Evolutionary conservation across 2,113 vertebrate genomes (phyloP).

Genomic region (Takifugu bimaculatus): DNA sequence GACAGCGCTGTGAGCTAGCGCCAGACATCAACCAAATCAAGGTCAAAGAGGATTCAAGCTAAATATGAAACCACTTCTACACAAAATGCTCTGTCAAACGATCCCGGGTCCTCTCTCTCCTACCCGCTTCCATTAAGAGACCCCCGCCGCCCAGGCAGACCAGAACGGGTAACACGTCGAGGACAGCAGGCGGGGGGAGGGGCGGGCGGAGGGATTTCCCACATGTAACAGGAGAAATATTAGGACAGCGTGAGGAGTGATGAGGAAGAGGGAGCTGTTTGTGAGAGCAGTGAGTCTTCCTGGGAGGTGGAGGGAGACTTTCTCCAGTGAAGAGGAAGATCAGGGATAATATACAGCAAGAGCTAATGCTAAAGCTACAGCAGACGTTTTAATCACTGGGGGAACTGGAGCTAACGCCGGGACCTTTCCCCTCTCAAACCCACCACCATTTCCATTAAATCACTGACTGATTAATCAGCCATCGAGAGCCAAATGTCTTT

Average conservation of each 20-base stretch:
- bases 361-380: no score
- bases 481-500: no score
- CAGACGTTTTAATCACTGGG: no score
- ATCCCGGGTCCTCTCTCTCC: slow-evolving; percentile 16
- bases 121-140: slow-evolving; percentile 28
- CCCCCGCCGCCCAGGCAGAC: slow-evolving; percentile 18
- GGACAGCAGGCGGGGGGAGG: background rate
- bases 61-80: slow-evolving; percentile 57
- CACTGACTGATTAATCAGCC: no score
- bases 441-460: no score
- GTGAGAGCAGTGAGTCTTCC: background rate
- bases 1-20: slow-evolving; percentile 41
- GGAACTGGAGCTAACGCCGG: no score
- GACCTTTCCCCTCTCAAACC: no score
- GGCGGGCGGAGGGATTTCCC: slow-evolving; percentile 30
- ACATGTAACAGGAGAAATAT: slow-evolving; percentile 27
- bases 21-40: slow-evolving; percentile 54
- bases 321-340: no score
- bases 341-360: no score
- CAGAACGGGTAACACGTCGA: slow-evolving; percentile 4
- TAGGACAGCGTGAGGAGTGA: slow-evolving; percentile 10
- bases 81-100: slow-evolving; percentile 29
- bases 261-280: slow-evolving; percentile 25
- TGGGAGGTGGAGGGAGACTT: background rate
- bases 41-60: slow-evolving; percentile 52